Evolutionary conservation across 2,888 invertebrate species (phyloP).

Genomic region (Matsumyia berberina): DNA sequence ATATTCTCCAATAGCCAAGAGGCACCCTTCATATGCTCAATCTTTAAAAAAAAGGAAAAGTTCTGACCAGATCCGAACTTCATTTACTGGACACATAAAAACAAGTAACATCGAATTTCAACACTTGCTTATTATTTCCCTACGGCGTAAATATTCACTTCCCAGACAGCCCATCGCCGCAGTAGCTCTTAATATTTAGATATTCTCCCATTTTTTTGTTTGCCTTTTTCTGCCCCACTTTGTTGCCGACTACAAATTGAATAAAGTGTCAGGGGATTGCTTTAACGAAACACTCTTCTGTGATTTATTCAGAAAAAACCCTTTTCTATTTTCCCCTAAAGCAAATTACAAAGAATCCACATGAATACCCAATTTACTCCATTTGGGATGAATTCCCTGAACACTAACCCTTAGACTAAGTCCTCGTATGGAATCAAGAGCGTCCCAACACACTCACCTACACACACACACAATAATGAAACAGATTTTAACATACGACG

Average conservation of each 20-base stretch:
- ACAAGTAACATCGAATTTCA: no score
- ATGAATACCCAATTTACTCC: conserved; percentile 54
- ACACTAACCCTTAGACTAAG: conserved; percentile 25
- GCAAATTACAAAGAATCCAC: conserved; percentile 50
- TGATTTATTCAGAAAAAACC: conserved; percentile 46
- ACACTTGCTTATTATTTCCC: not conserved
- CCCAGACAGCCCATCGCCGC: not conserved
- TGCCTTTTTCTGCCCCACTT: conserved; percentile 30
- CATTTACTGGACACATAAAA: no score
- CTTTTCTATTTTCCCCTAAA: conserved; percentile 39
- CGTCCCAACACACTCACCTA: conserved; percentile 6
- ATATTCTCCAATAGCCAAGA: no score
- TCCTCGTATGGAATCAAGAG: conserved; percentile 37
- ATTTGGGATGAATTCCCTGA: conserved; percentile 14
- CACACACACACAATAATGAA: not conserved
- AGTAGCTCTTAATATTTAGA: conserved; percentile 19
- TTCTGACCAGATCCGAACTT: no score
- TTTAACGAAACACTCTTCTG: conserved; percentile 41
- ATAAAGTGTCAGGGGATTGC: conserved; percentile 38
- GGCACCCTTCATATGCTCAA: no score
- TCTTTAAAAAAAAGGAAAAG: no score
- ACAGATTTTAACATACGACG: conserved; percentile 23
- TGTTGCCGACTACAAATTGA: conserved; percentile 55
- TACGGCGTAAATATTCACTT: not conserved
- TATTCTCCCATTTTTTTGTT: not conserved